A percentile compares a stretch with the other conserved stretches of the same genome.
phyloP scores from a whole-genome alignment of 2,888 invertebrate genomes.

The Tenodera sinensis region DNA sequence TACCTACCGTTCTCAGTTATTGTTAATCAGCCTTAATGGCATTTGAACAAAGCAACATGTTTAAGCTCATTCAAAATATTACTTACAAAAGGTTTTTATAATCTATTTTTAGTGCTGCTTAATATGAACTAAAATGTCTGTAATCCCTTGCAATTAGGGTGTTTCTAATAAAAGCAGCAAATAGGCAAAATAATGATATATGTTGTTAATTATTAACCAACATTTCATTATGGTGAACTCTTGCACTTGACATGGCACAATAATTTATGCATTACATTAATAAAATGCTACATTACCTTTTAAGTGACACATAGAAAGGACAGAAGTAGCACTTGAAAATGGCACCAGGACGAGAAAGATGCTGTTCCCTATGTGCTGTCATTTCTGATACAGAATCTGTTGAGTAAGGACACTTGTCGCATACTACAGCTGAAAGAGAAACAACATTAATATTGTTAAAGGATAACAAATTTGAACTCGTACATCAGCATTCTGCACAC shows the following conservation, averaged over 20 bases:
- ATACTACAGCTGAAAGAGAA: constrained; percentile 43
- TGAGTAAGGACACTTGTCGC: constrained; percentile 71
- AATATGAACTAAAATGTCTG: too few relatives aligned
- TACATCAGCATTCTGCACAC: constrained; percentile 2
- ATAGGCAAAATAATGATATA: too few relatives aligned
- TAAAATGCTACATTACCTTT: constrained; percentile 49
- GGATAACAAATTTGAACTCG: constrained; percentile 25
- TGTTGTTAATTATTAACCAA: not conserved
- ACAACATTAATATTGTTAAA: not conserved
- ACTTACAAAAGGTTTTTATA: too few relatives aligned
- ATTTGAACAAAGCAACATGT: too few relatives aligned
- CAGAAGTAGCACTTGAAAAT: constrained; percentile 78
- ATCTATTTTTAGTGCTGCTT: too few relatives aligned
- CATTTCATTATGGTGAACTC: not conserved
- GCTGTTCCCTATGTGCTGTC: constrained; percentile 64
- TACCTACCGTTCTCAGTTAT: too few relatives aligned
- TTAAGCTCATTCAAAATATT: too few relatives aligned
- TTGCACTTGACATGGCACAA: not conserved
- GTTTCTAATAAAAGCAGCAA: too few relatives aligned
- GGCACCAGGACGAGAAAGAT: constrained; percentile 61
- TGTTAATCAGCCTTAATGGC: too few relatives aligned
- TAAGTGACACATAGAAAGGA: constrained; percentile 70
- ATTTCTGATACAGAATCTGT: constrained; percentile 57
- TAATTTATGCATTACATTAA: not conserved
- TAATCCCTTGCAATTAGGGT: too few relatives aligned